Evolutionary conservation across 2,113 vertebrate genomes (phyloP), one percentile per base, ranked within the genome.

Genomic region (Urocitellus parryii): DNA sequence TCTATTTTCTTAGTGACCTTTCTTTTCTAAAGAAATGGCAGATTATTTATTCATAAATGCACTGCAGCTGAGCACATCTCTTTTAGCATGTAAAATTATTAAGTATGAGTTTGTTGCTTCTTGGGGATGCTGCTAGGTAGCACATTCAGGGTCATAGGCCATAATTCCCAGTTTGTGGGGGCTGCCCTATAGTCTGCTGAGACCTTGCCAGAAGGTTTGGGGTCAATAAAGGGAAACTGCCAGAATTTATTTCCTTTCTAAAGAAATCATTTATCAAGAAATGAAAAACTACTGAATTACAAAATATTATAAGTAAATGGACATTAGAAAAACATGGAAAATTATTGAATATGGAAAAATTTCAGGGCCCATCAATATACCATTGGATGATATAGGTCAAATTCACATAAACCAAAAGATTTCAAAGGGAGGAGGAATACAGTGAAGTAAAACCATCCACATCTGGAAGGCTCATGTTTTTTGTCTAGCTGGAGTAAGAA

Each of bases 391-490:
- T 51, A 94, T 99, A 96, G 97, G 97, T 65, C 95, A 98, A 93
- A 98, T 98, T 74, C 98, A 99, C 29, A 98, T 99, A 97, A 97
- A 92, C 34, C 97, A 99, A 7, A 77, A 34, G 98, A 98, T 11
- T 99, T 99, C 96, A 98, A 98, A 97, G 98, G 99, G 84, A 99
- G 99, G 84, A 99, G 85, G 99, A 98, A 91, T 99, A 98, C 61
- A 98, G 98, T 2, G 97, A 98, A 73, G 97, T 98, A 79, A 99
- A 99, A 98, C 99, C 99, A 2, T 97, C 97, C 78, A 98, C 97
- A 91, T 98, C 98, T 0, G 99, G 99, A 81, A 98, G 96, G 58
- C 65, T 99, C 24, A 97, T 99, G 34, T 99, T 99, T 98, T 98
- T 73, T 99, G 99, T 96, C 97, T 99, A 94, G 98, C 98, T 86